Percentiles rank a stretch among this genome's conserved stretches.
phyloP scores from a whole-genome alignment of 2,888 invertebrate genomes.

The Rapana venosa region DNA sequence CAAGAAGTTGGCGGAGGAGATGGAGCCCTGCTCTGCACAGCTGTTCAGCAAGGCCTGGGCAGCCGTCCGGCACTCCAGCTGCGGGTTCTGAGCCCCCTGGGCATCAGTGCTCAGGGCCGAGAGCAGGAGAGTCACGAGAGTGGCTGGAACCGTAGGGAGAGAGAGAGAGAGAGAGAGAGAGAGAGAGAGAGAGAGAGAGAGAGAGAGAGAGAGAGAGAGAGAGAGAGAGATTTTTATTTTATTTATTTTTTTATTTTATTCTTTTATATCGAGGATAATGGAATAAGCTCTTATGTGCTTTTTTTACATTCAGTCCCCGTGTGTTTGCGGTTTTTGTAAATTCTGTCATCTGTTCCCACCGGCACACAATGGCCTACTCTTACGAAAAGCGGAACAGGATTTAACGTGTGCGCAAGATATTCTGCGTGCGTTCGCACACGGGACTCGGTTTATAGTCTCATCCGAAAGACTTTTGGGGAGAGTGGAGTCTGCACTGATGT shows the following conservation, averaged over 20 bases:
- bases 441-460: too few relatives aligned
- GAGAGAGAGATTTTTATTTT: neutral
- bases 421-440: too few relatives aligned
- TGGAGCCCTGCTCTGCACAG: conserved; percentile 30
- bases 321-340: too few relatives aligned
- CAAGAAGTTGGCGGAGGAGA: conserved; percentile 45
- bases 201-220: conserved; percentile 15
- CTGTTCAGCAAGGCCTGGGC: conserved; percentile 34
- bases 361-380: too few relatives aligned
- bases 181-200: conserved; percentile 18
- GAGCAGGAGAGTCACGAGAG: neutral
- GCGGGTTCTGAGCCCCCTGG: neutral
- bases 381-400: too few relatives aligned
- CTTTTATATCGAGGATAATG: neutral
- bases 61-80: neutral
- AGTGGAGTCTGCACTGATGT: too few relatives aligned
- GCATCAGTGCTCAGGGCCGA: neutral
- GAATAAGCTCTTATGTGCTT: too few relatives aligned
- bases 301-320: too few relatives aligned
- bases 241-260: neutral
- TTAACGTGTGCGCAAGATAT: too few relatives aligned
- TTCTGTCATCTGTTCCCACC: too few relatives aligned
- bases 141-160: neutral
- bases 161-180: conserved; percentile 5
- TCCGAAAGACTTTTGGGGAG: too few relatives aligned